These are phyloP conservation scores for Crepidodera aurea DNA, from an alignment of 2,888 invertebrate species.

Conservation along the genomic window DNA sequence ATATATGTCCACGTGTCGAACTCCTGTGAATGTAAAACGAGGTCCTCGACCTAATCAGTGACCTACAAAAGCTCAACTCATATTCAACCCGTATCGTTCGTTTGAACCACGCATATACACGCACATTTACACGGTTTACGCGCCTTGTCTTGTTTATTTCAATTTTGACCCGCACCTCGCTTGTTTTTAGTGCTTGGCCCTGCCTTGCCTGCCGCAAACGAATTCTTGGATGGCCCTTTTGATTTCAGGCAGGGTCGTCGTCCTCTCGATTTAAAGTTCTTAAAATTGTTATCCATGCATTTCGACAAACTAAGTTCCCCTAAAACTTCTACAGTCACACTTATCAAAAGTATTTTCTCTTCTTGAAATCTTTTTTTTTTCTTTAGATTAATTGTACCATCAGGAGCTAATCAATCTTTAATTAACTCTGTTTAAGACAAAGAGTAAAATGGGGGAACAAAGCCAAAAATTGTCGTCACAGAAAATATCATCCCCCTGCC, in stretches of 20 bases:
- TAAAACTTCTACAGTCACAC: too few species aligned
- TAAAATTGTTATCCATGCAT: too few species aligned
- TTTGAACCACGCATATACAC: neutral
- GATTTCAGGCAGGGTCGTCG: too few species aligned
- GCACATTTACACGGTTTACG: neutral
- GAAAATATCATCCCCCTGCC: conserved; percentile 10
- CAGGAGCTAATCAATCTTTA: too few species aligned
- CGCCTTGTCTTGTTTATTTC: neutral
- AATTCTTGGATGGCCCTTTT: neutral
- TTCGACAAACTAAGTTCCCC: too few species aligned
- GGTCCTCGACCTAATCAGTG: neutral
- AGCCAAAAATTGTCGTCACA: conserved; percentile 4
- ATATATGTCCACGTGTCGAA: neutral
- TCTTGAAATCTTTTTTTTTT: too few species aligned
- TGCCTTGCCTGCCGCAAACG: neutral
- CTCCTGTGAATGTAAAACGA: neutral
- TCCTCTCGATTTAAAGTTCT: too few species aligned
- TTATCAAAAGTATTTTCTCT: too few species aligned
- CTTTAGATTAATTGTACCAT: too few species aligned
- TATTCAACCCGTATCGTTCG: neutral
- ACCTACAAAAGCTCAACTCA: neutral
- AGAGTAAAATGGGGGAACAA: neutral
- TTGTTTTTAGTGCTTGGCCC: neutral
- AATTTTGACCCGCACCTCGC: neutral
- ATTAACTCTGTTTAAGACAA: too few species aligned